These are phyloP conservation scores for Malachius bipustulatus DNA, from an alignment of 2,888 invertebrate species.

Conservation along the genomic window DNA sequence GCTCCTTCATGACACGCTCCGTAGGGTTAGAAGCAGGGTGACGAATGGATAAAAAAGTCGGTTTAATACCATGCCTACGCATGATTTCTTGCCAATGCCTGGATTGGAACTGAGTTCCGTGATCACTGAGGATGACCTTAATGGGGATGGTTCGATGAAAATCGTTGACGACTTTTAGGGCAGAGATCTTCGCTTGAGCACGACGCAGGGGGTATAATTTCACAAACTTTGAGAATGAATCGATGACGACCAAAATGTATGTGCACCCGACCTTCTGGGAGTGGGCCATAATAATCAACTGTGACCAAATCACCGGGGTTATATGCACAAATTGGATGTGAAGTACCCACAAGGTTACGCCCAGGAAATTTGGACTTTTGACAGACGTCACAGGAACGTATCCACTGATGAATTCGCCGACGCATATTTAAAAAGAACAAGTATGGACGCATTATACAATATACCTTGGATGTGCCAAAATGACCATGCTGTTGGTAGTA, in stretches of 20 bases:
- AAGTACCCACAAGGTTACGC: too few relatives aligned
- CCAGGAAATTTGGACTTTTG: too few relatives aligned
- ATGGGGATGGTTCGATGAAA: constrained; percentile 10
- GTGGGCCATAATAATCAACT: constrained; percentile 18
- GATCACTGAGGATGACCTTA: constrained; percentile 13
- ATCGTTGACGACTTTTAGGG: constrained; percentile 11
- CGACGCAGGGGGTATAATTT: constrained; percentile 16
- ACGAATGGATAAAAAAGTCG: constrained; percentile 6
- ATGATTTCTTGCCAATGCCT: constrained; percentile 14
- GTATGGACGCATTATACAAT: background rate
- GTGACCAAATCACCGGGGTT: constrained; percentile 14
- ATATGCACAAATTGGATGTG: too few relatives aligned
- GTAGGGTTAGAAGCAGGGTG: constrained; percentile 15
- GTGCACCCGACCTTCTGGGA: constrained; percentile 15
- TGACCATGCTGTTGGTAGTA: background rate
- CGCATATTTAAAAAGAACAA: background rate
- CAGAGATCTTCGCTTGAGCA: constrained; percentile 13
- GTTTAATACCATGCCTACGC: background rate
- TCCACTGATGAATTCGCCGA: constrained; percentile 1
- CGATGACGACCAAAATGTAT: constrained; percentile 19
- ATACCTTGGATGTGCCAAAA: constrained; percentile 2
- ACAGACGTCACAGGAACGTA: constrained; percentile 2
- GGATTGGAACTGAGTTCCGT: constrained; percentile 20
- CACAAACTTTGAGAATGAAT: constrained; percentile 20
- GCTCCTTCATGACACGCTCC: constrained; percentile 10